Base-by-base conservation (phyloP, 1,140 invertebrate species). In the Calephelis nemesis region DNA sequence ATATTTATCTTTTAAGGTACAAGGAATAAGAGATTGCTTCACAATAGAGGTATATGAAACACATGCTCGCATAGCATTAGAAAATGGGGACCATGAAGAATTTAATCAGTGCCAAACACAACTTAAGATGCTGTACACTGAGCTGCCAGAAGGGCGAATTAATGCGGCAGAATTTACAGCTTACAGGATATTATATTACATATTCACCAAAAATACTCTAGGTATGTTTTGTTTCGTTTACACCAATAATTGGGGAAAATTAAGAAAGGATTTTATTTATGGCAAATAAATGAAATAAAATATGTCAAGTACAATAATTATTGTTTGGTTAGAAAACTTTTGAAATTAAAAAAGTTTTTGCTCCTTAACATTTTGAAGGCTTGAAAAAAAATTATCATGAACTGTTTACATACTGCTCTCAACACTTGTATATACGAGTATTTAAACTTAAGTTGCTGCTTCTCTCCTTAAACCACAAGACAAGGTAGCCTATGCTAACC, bases 91-190 rank as follows among this genome's bases (percentile, higher is more conserved):
- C 86, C 98, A 99, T 88, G 98, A 98, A 87, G 98, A 99, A 88
- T 99, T 99, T 84, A 99, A 99, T 93, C 98, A 99, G 86, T 99
- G 98, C 89, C 98, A 99, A 92, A 98, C 98, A 49, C 98, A 99
- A 92, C 92, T 99, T 40, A 97, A 97, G 93, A 96, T 97, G 93
- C 93, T 99, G 9, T 99, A 98, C 87, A 87, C 94, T 68, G 96
- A 97, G 82, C 71, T 92, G 69, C 91, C 91, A 42, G 88, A 93
- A 73, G 87, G 96, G 40, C 95, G 95, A 65, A 94, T 94, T 30
- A 93, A 94, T 78, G 96, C 98, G 92, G 94, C 96, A 70, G 98
- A 99, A 92, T 99, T 99, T 90, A 96, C 95, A 49, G 97, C 98
- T 66, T 99, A 99, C 92, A 94, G 96, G 70, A 98, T 99, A 87